These are phyloP conservation scores for Eremophila alpestris DNA, from an alignment of 2,797 vertebrate species.

Conservation along the genomic window DNA sequence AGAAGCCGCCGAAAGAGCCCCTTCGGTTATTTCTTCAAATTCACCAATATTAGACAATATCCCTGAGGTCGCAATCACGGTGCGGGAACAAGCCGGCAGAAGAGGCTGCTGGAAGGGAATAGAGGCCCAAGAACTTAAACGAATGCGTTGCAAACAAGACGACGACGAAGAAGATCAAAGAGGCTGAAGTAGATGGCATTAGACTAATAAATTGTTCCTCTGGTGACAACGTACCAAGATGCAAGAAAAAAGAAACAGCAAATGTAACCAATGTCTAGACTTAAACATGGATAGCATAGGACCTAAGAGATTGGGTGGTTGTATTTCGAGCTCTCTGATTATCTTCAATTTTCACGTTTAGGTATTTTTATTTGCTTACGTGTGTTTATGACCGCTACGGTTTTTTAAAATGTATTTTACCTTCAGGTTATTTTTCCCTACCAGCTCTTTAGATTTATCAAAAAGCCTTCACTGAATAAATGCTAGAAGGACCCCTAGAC, in stretches of 20 bases:
- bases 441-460: background rate
- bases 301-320: background rate
- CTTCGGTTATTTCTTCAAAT: background rate
- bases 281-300: background rate
- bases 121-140: slow-evolving; percentile 57
- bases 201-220: slow-evolving; percentile 74
- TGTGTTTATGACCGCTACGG: background rate
- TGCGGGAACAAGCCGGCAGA: background rate
- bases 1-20: background rate
- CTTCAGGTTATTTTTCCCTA: background rate
- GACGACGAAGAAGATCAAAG: slow-evolving; percentile 72
- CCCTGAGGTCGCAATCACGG: background rate
- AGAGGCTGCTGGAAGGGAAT: slow-evolving; percentile 27
- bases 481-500: background rate
- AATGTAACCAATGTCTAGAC: slow-evolving; percentile 63
- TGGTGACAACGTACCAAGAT: slow-evolving; percentile 60
- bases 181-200: slow-evolving; percentile 60
- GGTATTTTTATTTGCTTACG: background rate
- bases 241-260: slow-evolving; percentile 55
- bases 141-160: slow-evolving; percentile 55
- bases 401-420: background rate
- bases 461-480: background rate
- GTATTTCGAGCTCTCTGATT: background rate
- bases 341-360: background rate
- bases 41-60: background rate